Percentiles rank a stretch among this genome's conserved stretches.
Evolutionary conservation across 2,797 vertebrate genomes (phyloP).

Genomic region (Amblyopsis hoosieri): DNA sequence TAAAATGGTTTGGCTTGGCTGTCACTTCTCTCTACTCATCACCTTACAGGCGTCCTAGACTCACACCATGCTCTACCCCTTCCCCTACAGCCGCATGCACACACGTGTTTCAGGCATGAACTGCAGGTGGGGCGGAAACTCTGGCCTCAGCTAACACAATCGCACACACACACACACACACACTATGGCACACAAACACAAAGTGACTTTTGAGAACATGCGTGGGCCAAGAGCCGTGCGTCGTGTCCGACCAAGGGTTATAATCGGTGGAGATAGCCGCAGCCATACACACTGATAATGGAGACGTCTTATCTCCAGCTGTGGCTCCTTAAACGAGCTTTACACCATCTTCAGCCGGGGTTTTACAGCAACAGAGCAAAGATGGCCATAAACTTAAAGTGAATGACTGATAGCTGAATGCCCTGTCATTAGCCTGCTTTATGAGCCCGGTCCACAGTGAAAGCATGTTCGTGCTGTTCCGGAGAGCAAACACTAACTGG

Average conservation of each 20-base stretch:
- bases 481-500: slow-evolving; percentile 58
- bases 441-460: slow-evolving; percentile 63
- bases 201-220: slow-evolving; percentile 25
- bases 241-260: slow-evolving; percentile 60
- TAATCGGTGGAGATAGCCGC: slow-evolving; percentile 43
- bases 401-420: slow-evolving; percentile 71
- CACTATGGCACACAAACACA: slow-evolving; percentile 9
- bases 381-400: slow-evolving; percentile 67
- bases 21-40: too few relatives aligned
- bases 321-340: slow-evolving; percentile 44
- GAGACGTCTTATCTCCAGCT: slow-evolving; percentile 58
- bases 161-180: slow-evolving; percentile 4
- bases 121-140: too few relatives aligned
- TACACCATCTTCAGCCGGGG: slow-evolving; percentile 34
- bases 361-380: slow-evolving; percentile 59
- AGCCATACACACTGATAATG: slow-evolving; percentile 51
- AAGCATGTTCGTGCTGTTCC: slow-evolving; percentile 55
- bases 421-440: slow-evolving; percentile 71
- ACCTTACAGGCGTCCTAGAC: not conserved
- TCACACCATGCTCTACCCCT: too few relatives aligned
- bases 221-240: slow-evolving; percentile 43
- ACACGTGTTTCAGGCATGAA: too few relatives aligned
- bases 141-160: not conserved
- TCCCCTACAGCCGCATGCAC: too few relatives aligned
- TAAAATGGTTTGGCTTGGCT: too few relatives aligned